Evolutionary conservation across 2,888 invertebrate genomes (phyloP), one percentile per base, ranked within the genome.

Genomic region (Gerris lacustris): DNA sequence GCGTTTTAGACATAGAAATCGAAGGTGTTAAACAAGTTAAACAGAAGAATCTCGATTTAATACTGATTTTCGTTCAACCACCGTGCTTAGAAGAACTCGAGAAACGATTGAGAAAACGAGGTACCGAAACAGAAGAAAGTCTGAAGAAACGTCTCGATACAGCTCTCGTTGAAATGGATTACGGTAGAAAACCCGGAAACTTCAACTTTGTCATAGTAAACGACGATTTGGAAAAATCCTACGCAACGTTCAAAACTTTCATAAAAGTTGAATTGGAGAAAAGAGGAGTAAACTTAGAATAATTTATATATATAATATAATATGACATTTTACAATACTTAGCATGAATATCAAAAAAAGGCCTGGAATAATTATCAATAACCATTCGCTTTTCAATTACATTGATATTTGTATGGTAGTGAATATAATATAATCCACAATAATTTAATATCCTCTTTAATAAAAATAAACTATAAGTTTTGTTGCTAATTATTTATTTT

Each of bases 21-120:
- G 92, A 97, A 82, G 98, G 97, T 31, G 96, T 97, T 0, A 91
- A 92, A 77, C 91, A 88, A 80, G 88, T 98, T 11, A 93, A 92
- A 78, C 84, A 86, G 71, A 89, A 91, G 45, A 89, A 91, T 43
- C 82, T 97, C 9, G 73, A 76, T 55, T 72, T 73, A 4, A 71
- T 75, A n/a, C 87, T 90, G 75, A 87, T 99, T 43, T 96, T 96
- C 80, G 86, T 99, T 55, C 91, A 91, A 82, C 96, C 98, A n/a
- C 98, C 96, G 6, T 90, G 89, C 6, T 80, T 95, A 73, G 84
- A 86, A 62, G 89, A 87, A 76, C 82, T 97, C 73, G 93, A 91
- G 79, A 83, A 84, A 70, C 84, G 93, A 62, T 82, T 94, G 70
- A 83, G 88, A 18, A 84, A 83, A 5, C 86, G 99, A 70, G 91